Evolutionary conservation across 2,888 invertebrate genomes (phyloP).

Genomic region (Orthonychiurus folsomi): DNA sequence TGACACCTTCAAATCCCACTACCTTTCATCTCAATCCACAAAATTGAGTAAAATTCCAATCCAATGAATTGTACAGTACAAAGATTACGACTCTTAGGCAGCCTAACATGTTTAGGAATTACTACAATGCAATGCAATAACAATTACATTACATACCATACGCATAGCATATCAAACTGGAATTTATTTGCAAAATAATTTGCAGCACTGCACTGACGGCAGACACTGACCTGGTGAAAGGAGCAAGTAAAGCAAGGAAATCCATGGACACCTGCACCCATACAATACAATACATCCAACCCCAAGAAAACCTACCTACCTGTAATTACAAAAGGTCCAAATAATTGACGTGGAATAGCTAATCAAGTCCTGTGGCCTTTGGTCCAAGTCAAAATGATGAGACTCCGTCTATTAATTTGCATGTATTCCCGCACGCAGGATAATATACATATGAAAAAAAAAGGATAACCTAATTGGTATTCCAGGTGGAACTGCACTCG

Average conservation of each 20-base stretch:
- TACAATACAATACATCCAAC: too few species aligned
- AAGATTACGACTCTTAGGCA: too few species aligned
- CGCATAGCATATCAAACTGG: too few species aligned
- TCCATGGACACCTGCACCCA: too few species aligned
- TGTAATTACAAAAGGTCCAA: neutral
- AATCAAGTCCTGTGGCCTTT: neutral
- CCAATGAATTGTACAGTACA: too few species aligned
- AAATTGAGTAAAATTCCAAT: too few species aligned
- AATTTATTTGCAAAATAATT: neutral
- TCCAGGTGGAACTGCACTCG: conserved; percentile 23
- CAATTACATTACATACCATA: too few species aligned
- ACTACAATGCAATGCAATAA: too few species aligned
- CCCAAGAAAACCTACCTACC: too few species aligned
- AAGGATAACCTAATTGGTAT: conserved; percentile 23
- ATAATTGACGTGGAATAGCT: neutral
- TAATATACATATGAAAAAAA: conserved; percentile 8
- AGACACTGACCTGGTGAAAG: neutral
- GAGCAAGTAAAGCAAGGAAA: too few species aligned
- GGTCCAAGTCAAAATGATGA: neutral
- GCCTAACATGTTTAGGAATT: too few species aligned
- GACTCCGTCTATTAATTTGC: neutral
- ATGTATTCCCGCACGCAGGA: neutral
- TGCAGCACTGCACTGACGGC: too few species aligned
- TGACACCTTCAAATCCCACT: neutral
- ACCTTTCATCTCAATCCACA: neutral